Evolutionary conservation across 2,113 vertebrate genomes (phyloP).

Genomic region (Hippocampus guttulatus): DNA sequence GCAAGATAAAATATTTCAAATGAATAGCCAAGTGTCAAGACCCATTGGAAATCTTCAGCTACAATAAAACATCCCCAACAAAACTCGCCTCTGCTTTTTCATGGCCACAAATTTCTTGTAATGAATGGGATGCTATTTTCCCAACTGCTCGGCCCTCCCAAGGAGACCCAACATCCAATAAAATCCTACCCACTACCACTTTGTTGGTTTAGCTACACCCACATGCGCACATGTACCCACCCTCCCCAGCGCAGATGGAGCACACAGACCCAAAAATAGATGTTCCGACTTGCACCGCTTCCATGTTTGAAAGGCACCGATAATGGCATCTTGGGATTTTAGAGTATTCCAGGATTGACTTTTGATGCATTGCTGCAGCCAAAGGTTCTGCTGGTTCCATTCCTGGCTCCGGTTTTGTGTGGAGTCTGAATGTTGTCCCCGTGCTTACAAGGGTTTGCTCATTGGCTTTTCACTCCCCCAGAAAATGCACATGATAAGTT

Average conservation of each 20-base stretch:
- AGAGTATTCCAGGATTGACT: slow-evolving; percentile 23
- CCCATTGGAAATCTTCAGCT: slow-evolving; percentile 6
- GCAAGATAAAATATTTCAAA: slow-evolving; percentile 6
- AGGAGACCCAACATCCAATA: slow-evolving; percentile 44
- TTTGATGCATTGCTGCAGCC: slow-evolving; percentile 22
- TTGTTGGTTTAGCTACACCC: slow-evolving; percentile 52
- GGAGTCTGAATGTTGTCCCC: no score
- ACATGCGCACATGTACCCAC: slow-evolving; percentile 31
- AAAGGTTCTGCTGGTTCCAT: slow-evolving; percentile 23
- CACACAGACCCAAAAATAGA: slow-evolving; percentile 20
- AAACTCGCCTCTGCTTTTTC: slow-evolving; percentile 37
- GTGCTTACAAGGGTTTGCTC: no score
- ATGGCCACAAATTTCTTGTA: slow-evolving; percentile 48
- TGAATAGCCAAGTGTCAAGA: slow-evolving; percentile 4
- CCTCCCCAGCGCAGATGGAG: slow-evolving; percentile 15
- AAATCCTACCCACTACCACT: slow-evolving; percentile 42
- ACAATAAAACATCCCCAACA: slow-evolving; percentile 33
- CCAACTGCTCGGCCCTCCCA: slow-evolving; percentile 39
- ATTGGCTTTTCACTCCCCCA: no score
- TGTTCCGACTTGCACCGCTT: slow-evolving; percentile 7
- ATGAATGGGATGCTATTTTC: slow-evolving; percentile 47
- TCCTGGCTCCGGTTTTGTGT: no score
- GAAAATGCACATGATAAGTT: no score
- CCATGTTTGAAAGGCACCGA: slow-evolving; percentile 1
- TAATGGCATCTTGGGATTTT: slow-evolving; percentile 17